Evolutionary conservation across 2,113 vertebrate species (phyloP), one percentile per base, ranked within the genome.

Genomic region (Pseudonaja textilis): DNA sequence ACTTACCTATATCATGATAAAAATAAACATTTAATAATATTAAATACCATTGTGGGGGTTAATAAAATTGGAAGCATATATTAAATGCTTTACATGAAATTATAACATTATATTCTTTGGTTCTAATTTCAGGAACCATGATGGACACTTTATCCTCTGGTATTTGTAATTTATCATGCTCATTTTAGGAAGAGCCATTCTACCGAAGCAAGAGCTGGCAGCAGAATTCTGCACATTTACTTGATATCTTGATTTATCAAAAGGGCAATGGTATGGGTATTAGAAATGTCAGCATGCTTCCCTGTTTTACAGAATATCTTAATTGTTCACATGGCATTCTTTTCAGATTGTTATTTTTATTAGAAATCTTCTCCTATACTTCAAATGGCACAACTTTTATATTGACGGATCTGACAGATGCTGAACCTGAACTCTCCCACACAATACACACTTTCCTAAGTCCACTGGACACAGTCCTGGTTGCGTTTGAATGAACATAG

Each of bases 271-370:
- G 91, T 89, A 85, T 22, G 91, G 39, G 18, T 92, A 56, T 94
- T 74, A 93, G 10, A 29, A 88, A 20, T 89, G 11, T 93, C 95
- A 34, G 39, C 22, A 93, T 52, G 88, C 14, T 87, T 52, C 95
- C 94, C 47, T 56, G 61, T 85, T 93, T 93, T 93, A 93, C 74
- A 86, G 95, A 90, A 92, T 1, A n/a, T 18, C 1, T 2, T 89
- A 90, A 86, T 26, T 25, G 11, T 94, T 95, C 91, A 85, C 92
- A 25, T 93, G 22, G 56, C 12, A 0, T 52, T 93, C 74, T 93
- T 92, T 94, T 2, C 39, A 91, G 69, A 93, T 92, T 45, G 20
- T 91, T 93, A 92, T 93, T 1, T 85, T 88, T 59, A 91, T 94
- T 42, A 89, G 47, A 90, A 93, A 91, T 22, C 89, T 69, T 47